Conservation (phyloP, 1,140 invertebrate genomes). For the Aphidius ervi region DNA sequence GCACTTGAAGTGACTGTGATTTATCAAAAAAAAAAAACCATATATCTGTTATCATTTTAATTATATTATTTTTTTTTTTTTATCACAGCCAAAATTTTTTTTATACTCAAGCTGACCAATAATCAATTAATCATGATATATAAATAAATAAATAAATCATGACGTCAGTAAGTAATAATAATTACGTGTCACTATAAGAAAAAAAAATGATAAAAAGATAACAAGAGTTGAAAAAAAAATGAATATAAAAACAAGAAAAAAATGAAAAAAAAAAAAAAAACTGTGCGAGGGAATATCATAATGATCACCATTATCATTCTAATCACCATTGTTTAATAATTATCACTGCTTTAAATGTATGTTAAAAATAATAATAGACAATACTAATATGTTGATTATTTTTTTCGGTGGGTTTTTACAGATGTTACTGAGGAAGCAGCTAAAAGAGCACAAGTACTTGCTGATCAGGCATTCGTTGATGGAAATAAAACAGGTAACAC, state of each 20-base stretch:
- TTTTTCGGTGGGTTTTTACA: conserved; percentile 40
- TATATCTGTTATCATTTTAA: too few species aligned
- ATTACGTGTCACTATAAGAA: too few species aligned
- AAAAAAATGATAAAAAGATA: too few species aligned
- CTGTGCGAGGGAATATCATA: conserved; percentile 52
- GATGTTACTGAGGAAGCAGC: conserved; percentile 51
- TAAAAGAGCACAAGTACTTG: conserved; percentile 42
- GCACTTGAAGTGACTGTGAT: too few species aligned
- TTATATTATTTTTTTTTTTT: too few species aligned
- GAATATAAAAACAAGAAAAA: background rate
- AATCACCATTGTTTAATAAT: conserved; percentile 45
- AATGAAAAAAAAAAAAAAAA: conserved; percentile 46
- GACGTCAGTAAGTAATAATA: too few species aligned
- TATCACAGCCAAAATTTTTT: too few species aligned
- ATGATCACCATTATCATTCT: conserved; percentile 51
- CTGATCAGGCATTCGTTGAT: conserved; percentile 32
- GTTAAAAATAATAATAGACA: conserved; percentile 20
- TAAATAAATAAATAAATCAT: too few species aligned
- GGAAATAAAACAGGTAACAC: conserved; percentile 47
- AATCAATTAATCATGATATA: too few species aligned
- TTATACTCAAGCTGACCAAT: too few species aligned
- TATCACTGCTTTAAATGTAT: conserved; percentile 53
- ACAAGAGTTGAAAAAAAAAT: background rate
- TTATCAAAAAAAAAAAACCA: too few species aligned
- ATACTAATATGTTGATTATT: conserved; percentile 25